A percentile compares a stretch with the other conserved stretches of the same genome.
phyloP scores from a whole-genome alignment of 2,888 invertebrate species.

The Oithona nana region DNA sequence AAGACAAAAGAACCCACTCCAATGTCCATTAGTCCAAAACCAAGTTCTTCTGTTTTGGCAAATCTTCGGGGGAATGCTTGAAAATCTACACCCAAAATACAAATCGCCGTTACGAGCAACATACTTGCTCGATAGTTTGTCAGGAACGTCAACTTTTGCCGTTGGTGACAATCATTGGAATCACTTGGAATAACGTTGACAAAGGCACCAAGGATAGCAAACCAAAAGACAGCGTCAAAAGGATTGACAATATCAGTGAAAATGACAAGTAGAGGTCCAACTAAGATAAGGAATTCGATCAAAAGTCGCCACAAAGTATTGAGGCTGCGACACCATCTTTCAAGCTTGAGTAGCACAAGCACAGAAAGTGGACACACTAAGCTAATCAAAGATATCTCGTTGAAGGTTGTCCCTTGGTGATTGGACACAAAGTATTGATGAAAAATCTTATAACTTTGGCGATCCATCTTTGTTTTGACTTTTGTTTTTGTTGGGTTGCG shows the following conservation, averaged over 20 bases:
- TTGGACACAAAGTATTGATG: not conserved
- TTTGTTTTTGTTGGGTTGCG: no score
- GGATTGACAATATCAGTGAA: not conserved
- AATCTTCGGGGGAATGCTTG: slow-evolving; percentile 54
- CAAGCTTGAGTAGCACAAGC: not conserved
- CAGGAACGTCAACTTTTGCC: slow-evolving; percentile 26
- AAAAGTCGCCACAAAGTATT: not conserved
- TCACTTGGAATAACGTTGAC: not conserved
- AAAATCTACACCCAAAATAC: slow-evolving; percentile 89
- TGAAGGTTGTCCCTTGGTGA: not conserved
- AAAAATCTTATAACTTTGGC: not conserved
- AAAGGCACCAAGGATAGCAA: not conserved
- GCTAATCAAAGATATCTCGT: not conserved
- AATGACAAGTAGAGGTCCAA: not conserved
- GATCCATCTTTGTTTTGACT: no score
- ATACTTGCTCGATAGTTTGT: slow-evolving; percentile 48
- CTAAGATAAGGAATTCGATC: not conserved
- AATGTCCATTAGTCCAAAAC: slow-evolving; percentile 80
- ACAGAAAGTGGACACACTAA: not conserved
- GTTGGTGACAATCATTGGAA: no score
- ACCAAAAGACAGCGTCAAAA: not conserved
- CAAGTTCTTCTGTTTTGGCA: slow-evolving; percentile 68
- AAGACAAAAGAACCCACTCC: slow-evolving; percentile 77
- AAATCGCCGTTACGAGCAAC: slow-evolving; percentile 51
- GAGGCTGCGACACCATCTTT: no score